These are phyloP conservation scores for Lathronympha strigana DNA, from an alignment of 2,888 invertebrate species.

Conservation along the genomic window DNA sequence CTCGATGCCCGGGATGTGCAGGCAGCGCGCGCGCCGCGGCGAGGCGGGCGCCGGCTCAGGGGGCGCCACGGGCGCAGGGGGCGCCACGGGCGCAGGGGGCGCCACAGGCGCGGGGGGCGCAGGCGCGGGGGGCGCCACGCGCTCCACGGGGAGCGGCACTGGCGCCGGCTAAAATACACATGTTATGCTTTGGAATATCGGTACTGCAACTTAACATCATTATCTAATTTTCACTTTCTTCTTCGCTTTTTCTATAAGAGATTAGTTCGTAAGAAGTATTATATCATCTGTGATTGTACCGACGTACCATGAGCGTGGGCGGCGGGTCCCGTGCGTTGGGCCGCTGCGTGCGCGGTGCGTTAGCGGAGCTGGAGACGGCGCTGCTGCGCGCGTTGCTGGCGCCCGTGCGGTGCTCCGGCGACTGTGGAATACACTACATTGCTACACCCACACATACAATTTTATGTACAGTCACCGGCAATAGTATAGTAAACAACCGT, in stretches of 20 bases:
- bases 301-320: constrained; percentile 46
- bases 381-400: constrained; percentile 51
- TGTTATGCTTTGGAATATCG: too few relatives aligned
- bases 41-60: neutral
- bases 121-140: constrained; percentile 24
- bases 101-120: constrained; percentile 23
- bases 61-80: constrained; percentile 19
- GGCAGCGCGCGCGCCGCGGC: constrained; percentile 66
- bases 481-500: too few relatives aligned
- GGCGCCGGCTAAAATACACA: constrained; percentile 23
- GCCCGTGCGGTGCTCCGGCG: constrained; percentile 68
- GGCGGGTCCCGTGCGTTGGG: constrained; percentile 57
- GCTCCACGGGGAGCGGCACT: constrained; percentile 39
- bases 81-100: constrained; percentile 23
- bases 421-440: constrained; percentile 53
- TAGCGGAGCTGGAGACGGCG: constrained; percentile 65
- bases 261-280: too few relatives aligned
- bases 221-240: too few relatives aligned
- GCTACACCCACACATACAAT: too few relatives aligned
- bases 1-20: constrained; percentile 92
- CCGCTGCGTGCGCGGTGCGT: constrained; percentile 63
- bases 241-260: too few relatives aligned
- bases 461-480: too few relatives aligned
- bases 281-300: neutral
- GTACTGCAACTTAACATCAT: too few relatives aligned